A percentile compares a stretch with the other conserved stretches of the same genome.
phyloP scores from a whole-genome alignment of 2,113 vertebrate species.

The Grammomys surdaster region DNA sequence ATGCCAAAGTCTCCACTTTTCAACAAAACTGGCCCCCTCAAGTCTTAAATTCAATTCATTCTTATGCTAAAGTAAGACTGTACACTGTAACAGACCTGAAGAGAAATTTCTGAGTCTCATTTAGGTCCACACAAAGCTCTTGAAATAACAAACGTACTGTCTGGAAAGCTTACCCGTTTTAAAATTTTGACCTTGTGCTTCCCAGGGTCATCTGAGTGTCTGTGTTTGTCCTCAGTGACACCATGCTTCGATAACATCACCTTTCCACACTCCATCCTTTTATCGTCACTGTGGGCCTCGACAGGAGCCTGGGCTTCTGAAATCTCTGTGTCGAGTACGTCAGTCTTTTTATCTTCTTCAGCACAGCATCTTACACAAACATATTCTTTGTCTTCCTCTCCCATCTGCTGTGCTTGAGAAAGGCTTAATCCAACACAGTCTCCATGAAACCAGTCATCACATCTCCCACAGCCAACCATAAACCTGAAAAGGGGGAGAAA shows the following conservation, averaged over 20 bases:
- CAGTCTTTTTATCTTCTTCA: constrained; percentile 93
- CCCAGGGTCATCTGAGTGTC: constrained; percentile 81
- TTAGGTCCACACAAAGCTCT: neutral
- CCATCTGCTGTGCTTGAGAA: constrained; percentile 96
- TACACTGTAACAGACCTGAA: neutral
- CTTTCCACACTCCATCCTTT: constrained; percentile 88
- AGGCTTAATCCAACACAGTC: constrained; percentile 98
- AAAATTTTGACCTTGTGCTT: constrained; percentile 92
- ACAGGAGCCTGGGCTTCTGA: constrained; percentile 85
- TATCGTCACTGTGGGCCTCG: constrained; percentile 88
- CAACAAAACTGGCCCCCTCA: neutral
- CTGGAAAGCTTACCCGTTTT: constrained; percentile 89
- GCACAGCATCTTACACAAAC: constrained; percentile 97
- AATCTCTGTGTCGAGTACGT: constrained; percentile 83
- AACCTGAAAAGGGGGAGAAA: constrained; percentile 88
- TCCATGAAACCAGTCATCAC: constrained; percentile 99
- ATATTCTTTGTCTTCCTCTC: constrained; percentile 97
- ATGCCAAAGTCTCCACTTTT: neutral
- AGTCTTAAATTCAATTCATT: neutral
- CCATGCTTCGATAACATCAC: constrained; percentile 85
- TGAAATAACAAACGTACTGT: neutral
- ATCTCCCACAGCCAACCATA: constrained; percentile 98
- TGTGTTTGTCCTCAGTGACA: constrained; percentile 84
- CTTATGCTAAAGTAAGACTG: constrained; percentile 29
- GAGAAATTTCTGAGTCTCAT: neutral